Evolutionary conservation across 2,888 invertebrate species (phyloP).

Genomic region (Temnothorax unifasciatus): DNA sequence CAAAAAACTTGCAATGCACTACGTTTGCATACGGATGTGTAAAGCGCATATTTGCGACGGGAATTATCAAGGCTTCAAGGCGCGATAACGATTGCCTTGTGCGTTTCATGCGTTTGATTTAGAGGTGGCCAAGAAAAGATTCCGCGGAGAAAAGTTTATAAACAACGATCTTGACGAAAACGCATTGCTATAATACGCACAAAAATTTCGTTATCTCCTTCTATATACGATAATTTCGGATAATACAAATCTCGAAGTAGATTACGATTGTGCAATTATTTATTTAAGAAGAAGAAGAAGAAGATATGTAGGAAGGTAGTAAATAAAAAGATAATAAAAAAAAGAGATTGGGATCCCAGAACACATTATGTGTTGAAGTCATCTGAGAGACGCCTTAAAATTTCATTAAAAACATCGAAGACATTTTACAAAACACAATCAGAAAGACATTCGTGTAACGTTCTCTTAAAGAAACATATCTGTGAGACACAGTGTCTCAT

Average conservation of each 20-base stretch:
- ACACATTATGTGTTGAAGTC: neutral
- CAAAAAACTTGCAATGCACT: conserved; percentile 6
- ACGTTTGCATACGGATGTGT: conserved; percentile 15
- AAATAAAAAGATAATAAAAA: neutral
- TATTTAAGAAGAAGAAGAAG: neutral
- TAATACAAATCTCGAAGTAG: neutral
- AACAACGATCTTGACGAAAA: conserved; percentile 13
- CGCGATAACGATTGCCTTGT: conserved; percentile 52
- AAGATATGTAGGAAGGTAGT: too few species aligned
- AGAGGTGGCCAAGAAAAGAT: conserved; percentile 18
- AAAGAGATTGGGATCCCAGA: neutral
- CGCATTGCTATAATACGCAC: neutral
- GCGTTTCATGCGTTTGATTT: conserved; percentile 54
- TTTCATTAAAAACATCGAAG: neutral
- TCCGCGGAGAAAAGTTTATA: conserved; percentile 21
- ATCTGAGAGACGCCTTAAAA: neutral
- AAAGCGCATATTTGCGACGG: neutral
- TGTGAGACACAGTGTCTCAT: neutral
- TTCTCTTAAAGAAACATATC: neutral
- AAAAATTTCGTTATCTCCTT: neutral
- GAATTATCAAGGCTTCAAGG: conserved; percentile 24
- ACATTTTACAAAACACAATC: neutral
- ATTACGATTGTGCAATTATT: neutral
- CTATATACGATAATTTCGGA: neutral
- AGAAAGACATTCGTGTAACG: neutral